Base-by-base conservation (phyloP, 1,140 invertebrate genomes). In the Drosophila obscura region DNA sequence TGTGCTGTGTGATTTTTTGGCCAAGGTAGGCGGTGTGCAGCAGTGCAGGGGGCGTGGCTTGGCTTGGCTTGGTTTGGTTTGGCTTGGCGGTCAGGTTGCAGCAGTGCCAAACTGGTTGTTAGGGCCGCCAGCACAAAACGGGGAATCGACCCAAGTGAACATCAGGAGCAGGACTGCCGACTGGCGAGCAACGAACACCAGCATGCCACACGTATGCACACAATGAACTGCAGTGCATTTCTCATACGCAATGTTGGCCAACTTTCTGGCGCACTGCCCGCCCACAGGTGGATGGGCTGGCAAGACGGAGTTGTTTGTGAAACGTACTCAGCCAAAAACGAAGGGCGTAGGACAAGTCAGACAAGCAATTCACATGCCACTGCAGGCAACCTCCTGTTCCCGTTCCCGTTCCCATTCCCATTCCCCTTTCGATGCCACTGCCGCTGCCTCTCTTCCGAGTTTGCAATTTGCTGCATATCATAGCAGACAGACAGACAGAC, bases 321-420 rank as follows among this genome's bases (percentile, higher is more conserved):
- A 73, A 84, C 60, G 49, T 77, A 48, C 59, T 55, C 45, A 64
- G 50, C 75, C 65, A 58, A 63, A 75, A 65, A 63, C 67, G 59
- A 62, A 35, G 56, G 65, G 58, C 49, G 50, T 49, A 65, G 60
- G 52, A 66, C 77, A 75, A 65, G 69, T 69, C 69, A 77, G 83
- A 88, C 76, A 88, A 82, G 73, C 79, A 88, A 83, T 88, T 88
- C 83, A 88, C 78, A 79, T 81, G 69, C 65, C 74, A 87, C 59
- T 71, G 56, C 52, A 53, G 43, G 67, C 62, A 52, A 48, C 50
- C 28, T 24, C n/a, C 15, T 7, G 28, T 31, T 57, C 45, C 24
- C 35, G 16, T 60, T 59, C 26, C 16, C 22, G 1, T 8, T 2
- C 28, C 28, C 1, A 8, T 1, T 11, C 9, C 31, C 9, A 2